phyloP scores from a whole-genome alignment of 2,113 vertebrate genomes.

The Archilochus colubris region DNA sequence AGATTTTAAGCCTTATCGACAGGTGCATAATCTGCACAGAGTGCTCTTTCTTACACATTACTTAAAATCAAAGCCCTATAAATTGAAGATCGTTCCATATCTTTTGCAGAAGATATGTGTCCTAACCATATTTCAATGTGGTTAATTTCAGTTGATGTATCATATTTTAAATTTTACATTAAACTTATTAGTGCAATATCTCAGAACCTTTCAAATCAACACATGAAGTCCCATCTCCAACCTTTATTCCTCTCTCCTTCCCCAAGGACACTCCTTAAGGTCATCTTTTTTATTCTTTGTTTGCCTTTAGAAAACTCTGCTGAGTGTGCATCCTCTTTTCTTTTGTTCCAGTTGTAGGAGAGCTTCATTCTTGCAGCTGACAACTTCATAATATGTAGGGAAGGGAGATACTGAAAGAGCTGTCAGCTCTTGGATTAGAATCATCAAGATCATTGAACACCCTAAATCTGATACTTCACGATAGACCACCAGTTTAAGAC shows the following conservation, averaged over 20 bases:
- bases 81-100: neutral
- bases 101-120: neutral
- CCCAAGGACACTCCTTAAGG: neutral
- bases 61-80: neutral
- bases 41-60: neutral
- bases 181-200: neutral
- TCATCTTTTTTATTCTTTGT: neutral
- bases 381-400: neutral
- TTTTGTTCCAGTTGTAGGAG: neutral
- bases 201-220: neutral
- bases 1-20: neutral
- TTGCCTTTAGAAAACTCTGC: neutral
- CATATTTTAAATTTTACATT: neutral
- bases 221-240: neutral
- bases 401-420: neutral
- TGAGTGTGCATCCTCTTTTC: neutral
- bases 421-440: neutral
- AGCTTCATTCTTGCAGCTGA: neutral
- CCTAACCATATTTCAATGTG: neutral
- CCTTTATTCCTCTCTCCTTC: neutral
- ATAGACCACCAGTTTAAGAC: neutral
- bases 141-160: neutral
- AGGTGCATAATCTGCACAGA: neutral
- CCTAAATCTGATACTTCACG: neutral
- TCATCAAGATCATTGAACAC: neutral